Percentiles rank a stretch among this genome's conserved stretches.
Evolutionary conservation across 1,140 invertebrate species (phyloP).

Genomic region (Drosophila suzukii): DNA sequence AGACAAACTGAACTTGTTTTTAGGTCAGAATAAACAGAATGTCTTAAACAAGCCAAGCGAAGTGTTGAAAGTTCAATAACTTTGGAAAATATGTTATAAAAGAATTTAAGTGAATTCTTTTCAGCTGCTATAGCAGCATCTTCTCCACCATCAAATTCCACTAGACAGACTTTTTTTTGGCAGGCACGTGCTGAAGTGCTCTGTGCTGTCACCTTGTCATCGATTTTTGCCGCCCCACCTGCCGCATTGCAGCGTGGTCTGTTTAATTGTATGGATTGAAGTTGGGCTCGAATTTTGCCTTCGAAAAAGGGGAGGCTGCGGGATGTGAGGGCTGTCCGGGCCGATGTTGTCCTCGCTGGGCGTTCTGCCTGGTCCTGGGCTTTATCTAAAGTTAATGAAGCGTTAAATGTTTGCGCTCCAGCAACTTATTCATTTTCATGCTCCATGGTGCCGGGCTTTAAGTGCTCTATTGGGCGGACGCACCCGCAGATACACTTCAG

Average conservation of each 20-base stretch:
- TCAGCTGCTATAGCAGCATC: neutral
- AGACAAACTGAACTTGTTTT: no score
- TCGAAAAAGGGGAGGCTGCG: neutral
- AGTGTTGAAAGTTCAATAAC: no score
- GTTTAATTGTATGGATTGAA: slow-evolving; percentile 58
- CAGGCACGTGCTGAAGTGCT: slow-evolving; percentile 50
- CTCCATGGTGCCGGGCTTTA: slow-evolving; percentile 68
- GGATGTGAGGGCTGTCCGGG: neutral
- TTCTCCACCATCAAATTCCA: neutral
- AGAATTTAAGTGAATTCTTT: neutral
- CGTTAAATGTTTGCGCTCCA: slow-evolving; percentile 82
- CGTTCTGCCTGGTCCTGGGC: slow-evolving; percentile 50
- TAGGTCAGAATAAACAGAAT: no score
- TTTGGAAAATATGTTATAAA: neutral
- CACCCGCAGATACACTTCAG: slow-evolving; percentile 30
- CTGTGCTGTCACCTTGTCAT: slow-evolving; percentile 66
- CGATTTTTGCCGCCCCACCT: slow-evolving; percentile 57
- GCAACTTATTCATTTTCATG: slow-evolving; percentile 82
- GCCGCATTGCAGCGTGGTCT: slow-evolving; percentile 8
- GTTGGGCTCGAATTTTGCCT: slow-evolving; percentile 28
- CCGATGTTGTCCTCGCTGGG: slow-evolving; percentile 12
- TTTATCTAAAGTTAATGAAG: slow-evolving; percentile 82
- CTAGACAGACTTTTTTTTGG: neutral
- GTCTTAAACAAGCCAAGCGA: no score
- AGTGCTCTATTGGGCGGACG: slow-evolving; percentile 73